Conservation (phyloP, 2,888 invertebrate genomes). For the Caenorhabditis sp. region DNA sequence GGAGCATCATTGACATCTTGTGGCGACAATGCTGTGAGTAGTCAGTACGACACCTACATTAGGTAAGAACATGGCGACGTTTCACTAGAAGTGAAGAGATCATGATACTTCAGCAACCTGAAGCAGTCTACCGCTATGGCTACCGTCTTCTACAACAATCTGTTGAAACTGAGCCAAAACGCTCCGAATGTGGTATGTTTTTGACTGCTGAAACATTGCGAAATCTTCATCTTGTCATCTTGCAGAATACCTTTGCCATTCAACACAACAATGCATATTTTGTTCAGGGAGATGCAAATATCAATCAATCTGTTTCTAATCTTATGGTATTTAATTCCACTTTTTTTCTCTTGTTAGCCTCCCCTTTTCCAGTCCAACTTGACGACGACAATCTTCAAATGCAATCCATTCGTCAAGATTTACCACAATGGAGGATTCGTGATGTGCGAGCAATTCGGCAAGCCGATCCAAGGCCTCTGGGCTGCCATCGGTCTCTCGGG, state of each 20-base stretch:
- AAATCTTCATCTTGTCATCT: neutral
- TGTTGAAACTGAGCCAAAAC: slow-evolving; percentile 13
- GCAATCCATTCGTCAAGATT: slow-evolving; percentile 59
- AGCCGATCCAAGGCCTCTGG: slow-evolving; percentile 71
- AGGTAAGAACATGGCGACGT: neutral
- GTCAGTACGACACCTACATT: slow-evolving; percentile 15
- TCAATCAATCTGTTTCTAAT: slow-evolving; percentile 32
- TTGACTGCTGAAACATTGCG: neutral
- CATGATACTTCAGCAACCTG: slow-evolving; percentile 10
- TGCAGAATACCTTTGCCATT: slow-evolving; percentile 18
- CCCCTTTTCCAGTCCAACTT: slow-evolving; percentile 56
- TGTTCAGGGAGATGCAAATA: slow-evolving; percentile 4
- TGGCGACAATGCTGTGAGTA: slow-evolving; percentile 11
- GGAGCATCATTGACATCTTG: neutral
- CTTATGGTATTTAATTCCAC: slow-evolving; percentile 26
- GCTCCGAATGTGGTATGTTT: slow-evolving; percentile 19
- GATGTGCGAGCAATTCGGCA: slow-evolving; percentile 63
- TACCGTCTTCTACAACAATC: neutral
- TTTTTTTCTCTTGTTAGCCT: neutral
- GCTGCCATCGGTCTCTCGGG: slow-evolving; percentile 62
- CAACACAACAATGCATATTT: slow-evolving; percentile 40
- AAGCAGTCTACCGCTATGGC: neutral
- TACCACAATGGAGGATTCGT: slow-evolving; percentile 65
- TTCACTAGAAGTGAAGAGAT: neutral
- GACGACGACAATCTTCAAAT: slow-evolving; percentile 55